phyloP scores from a whole-genome alignment of 2,797 vertebrate species.

The Neoniphon sammara region DNA sequence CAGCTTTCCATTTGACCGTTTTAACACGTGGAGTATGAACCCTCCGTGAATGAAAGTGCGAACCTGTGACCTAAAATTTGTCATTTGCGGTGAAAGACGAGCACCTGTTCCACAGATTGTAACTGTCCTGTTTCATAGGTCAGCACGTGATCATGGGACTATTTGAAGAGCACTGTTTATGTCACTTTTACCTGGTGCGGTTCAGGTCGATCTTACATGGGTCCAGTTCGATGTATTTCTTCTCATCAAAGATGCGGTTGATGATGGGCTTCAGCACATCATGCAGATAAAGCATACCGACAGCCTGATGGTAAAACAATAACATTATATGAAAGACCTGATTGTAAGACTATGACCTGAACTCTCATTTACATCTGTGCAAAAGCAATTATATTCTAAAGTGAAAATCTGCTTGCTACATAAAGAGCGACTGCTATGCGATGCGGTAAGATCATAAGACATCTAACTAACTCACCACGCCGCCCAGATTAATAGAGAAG shows the following conservation, averaged over 20 bases:
- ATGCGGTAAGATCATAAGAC: neutral
- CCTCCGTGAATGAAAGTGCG: neutral
- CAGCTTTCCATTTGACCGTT: conserved; percentile 47
- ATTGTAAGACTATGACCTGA: neutral
- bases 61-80: neutral
- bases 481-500: neutral
- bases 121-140: neutral
- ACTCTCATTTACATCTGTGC: conserved; percentile 26
- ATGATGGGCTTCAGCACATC: conserved; percentile 88
- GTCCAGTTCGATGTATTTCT: conserved; percentile 93
- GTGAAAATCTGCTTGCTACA: conserved; percentile 1
- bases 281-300: conserved; percentile 93
- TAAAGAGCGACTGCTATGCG: conserved; percentile 5
- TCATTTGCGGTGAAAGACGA: conserved; percentile 23
- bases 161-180: neutral
- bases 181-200: conserved; percentile 79
- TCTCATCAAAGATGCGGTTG: conserved; percentile 91
- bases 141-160: neutral
- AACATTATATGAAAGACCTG: conserved; percentile 40
- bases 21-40: conserved; percentile 32
- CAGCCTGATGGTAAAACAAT: conserved; percentile 80
- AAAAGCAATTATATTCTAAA: conserved; percentile 1
- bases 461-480: neutral
- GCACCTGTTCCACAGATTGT: neutral
- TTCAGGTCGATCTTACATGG: conserved; percentile 91